These are phyloP conservation scores for Dermatemys mawii DNA, from an alignment of 2,113 vertebrate species.

Conservation along the genomic window DNA sequence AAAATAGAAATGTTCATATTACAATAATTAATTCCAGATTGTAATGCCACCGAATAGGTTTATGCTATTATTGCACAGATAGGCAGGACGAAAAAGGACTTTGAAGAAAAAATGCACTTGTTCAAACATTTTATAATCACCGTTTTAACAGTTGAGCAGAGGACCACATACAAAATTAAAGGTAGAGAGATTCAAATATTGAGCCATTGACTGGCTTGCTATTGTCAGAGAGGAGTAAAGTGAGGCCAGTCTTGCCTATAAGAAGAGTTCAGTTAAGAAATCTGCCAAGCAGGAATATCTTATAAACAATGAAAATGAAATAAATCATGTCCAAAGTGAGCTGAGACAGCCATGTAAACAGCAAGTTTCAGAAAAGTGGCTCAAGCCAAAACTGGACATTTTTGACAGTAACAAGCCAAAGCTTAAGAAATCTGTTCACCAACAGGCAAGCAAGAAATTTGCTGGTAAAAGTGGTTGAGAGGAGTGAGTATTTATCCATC, in stretches of 20 bases:
- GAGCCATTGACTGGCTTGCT: neutral
- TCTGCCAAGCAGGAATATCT: neutral
- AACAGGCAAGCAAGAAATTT: neutral
- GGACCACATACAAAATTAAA: conserved; percentile 39
- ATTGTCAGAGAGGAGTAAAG: neutral
- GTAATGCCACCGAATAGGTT: conserved; percentile 47
- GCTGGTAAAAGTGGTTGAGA: neutral
- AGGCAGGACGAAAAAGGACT: conserved; percentile 61
- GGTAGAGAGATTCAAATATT: neutral
- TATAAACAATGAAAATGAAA: conserved; percentile 1
- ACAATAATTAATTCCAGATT: conserved; percentile 75
- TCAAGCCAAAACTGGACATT: neutral
- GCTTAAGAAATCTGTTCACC: neutral
- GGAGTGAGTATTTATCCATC: neutral
- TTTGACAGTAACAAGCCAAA: neutral
- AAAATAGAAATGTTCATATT: conserved; percentile 51
- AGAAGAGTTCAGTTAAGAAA: neutral
- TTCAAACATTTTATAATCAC: conserved; percentile 67
- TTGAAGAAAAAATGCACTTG: conserved; percentile 70
- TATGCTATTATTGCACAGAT: conserved; percentile 52
- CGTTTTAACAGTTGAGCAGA: conserved; percentile 46
- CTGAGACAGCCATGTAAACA: neutral
- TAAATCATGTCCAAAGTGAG: neutral
- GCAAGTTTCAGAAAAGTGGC: neutral
- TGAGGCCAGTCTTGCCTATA: neutral